Conservation (phyloP, 2,888 invertebrate species). For the Agrochola lota region DNA sequence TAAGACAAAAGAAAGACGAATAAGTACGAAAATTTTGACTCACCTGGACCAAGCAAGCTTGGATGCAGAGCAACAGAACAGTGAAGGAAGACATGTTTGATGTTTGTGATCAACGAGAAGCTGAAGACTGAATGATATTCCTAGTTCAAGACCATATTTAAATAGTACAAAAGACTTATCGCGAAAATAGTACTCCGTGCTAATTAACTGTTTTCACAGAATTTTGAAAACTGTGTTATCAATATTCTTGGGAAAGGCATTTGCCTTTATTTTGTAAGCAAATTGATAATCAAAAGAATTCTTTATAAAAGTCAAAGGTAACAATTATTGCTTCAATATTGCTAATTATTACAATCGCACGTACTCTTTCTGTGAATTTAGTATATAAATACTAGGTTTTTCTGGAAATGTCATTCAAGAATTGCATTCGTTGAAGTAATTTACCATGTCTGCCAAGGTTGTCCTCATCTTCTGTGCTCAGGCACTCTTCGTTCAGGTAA, state of each 20-base stretch:
- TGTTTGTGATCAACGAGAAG: not conserved
- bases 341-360: slow-evolving; percentile 10
- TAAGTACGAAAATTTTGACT: not conserved
- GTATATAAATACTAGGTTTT: slow-evolving; percentile 17
- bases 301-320: not conserved
- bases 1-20: not conserved
- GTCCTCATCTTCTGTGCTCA: slow-evolving; percentile 40
- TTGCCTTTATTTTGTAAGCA: not conserved
- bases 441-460: slow-evolving; percentile 34
- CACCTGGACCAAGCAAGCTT: slow-evolving; percentile 64
- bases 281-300: slow-evolving; percentile 18
- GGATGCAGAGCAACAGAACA: slow-evolving; percentile 56
- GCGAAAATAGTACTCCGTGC: not conserved
- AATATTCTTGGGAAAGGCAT: slow-evolving; percentile 6
- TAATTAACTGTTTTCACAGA: not conserved
- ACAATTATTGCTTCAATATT: slow-evolving; percentile 1
- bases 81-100: not conserved
- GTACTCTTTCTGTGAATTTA: slow-evolving; percentile 20
- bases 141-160: not conserved
- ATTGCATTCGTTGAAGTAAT: slow-evolving; percentile 8
- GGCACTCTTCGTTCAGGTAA: slow-evolving; percentile 43
- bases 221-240: slow-evolving; percentile 4
- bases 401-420: slow-evolving; percentile 4
- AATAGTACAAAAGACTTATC: slow-evolving; percentile 10
- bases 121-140: not conserved